A percentile compares a stretch with the other conserved stretches of the same genome.
Evolutionary conservation across 1,140 invertebrate species (phyloP).

Genomic region (Portunus trituberculatus): DNA sequence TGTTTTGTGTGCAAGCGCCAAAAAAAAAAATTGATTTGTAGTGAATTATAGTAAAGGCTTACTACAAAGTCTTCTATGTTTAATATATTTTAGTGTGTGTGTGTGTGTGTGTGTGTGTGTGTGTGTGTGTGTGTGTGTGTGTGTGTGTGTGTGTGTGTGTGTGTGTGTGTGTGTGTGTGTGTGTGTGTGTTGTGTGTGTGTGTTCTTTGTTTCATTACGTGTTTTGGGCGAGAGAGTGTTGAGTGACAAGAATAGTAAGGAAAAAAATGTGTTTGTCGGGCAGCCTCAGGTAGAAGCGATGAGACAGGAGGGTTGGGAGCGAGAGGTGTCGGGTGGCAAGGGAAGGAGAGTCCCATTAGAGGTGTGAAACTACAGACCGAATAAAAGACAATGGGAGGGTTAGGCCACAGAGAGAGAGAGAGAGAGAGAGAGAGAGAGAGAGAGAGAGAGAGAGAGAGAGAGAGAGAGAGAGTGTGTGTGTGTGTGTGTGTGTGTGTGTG

Average conservation of each 20-base stretch:
- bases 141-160: too few relatives aligned
- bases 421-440: conserved; percentile 24
- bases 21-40: too few relatives aligned
- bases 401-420: not conserved
- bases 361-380: not conserved
- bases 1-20: too few relatives aligned
- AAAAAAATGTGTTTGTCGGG: not conserved
- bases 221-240: not conserved
- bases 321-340: not conserved
- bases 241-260: not conserved
- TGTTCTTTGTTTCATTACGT: not conserved
- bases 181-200: too few relatives aligned
- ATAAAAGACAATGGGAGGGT: conserved; percentile 16
- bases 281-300: not conserved
- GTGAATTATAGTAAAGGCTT: too few relatives aligned
- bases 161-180: too few relatives aligned
- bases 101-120: too few relatives aligned
- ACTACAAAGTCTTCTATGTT: too few relatives aligned
- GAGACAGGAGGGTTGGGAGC: not conserved
- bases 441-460: conserved; percentile 33
- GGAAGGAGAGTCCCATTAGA: not conserved
- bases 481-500: too few relatives aligned
- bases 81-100: too few relatives aligned
- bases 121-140: too few relatives aligned
- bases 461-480: conserved; percentile 34